Evolutionary conservation across 2,797 vertebrate species (phyloP), one percentile per base, ranked within the genome.

Genomic region (Acanthurus tractus): DNA sequence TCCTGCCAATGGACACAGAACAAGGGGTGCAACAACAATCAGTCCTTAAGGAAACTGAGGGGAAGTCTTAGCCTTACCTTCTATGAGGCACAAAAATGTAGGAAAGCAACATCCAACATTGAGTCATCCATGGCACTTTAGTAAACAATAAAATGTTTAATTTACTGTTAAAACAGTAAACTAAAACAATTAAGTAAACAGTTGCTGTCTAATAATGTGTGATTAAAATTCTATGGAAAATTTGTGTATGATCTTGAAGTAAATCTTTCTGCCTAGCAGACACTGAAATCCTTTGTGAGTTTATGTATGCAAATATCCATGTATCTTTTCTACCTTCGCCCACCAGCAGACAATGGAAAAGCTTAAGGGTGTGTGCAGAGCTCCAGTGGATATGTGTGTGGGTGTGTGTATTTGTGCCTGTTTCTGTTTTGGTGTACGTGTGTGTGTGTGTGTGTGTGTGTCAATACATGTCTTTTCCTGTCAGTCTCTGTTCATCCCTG

Each of bases 1-100:
- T 99, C 98, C 98, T 99, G 92, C 74, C 83, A 90, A 79, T 76
- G 56, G 69, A 70, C 78, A 91, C 54, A 88, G 63, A 86, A 88
- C 76, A 87, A 78, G 70, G 63, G 29, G 62, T 49, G 54, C 59
- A 68, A 67, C 3, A 78, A 84, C 73, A 86, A 71, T 81, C 48
- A 71, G 64, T 57, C 49, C 45, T 48, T 61, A 44, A 38, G 62
- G 48, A 80, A 71, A 70, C 20, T 9, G 8, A 58, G 66, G 71
- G 74, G 18, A 84, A 59, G 46, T 72, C 22, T 45, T 70, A 38
- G 13, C 56, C 34, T 46, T 18, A 13, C 20, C 23, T 76, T 74
- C 17, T 11, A 1, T 23, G 40, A 72, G 49, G 40, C 55, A 61
- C 29, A 40, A 54, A 70, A 67, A 8, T 0, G 6, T 66, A 56